Base-by-base conservation (phyloP, 2,797 vertebrate genomes). In the Heterohyrax brucei region DNA sequence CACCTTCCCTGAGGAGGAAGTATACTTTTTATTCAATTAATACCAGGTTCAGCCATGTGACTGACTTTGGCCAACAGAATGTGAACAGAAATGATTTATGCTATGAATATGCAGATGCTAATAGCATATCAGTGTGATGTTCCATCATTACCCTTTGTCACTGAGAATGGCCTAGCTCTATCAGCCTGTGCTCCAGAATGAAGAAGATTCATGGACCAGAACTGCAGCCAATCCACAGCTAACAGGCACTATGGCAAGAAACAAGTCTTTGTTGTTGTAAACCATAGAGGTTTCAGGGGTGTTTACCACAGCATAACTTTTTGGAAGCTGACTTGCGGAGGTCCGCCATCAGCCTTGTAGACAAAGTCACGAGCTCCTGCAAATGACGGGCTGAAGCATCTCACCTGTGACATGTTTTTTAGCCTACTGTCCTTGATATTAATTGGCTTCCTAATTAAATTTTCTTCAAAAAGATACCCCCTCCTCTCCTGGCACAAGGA, bases 91-190 rank as follows among this genome's bases (percentile, higher is more conserved):
- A 28, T 76, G 44, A 28, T n/a, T 83, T 66, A 66, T 2, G 16
- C 66, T 93, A 73, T 30, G 33, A 87, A 62, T 26, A 77, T 70
- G 24, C 22, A 87, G 68, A 96, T 61, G 6, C 9, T 86, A 89
- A 78, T 28, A 81, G 10, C 26, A 39, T 39, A 39, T 39, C 44
- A 86, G 19, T 66, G 46, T 82, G 7, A 59, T 92, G 4, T 92
- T 61, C 33, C 26, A 53, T 30, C 7, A n/a, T 53, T 21, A 70
- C n/a, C 26, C 26, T 14, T 70, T 50, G 6, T 82, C 22, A 21
- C 14, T 66, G 18, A 64, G 7, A 78, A 59, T 28, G 30, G 12
- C 24, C 24, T 92, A 21, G 24, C 28, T 68, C 28, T 13, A 91
- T 80, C 66, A n/a, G 10, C 10, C 80, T 48, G 12, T 24, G 6